A percentile compares a stretch with the other conserved stretches of the same genome.
phyloP scores from a whole-genome alignment of 1,140 invertebrate species.

The Panulirus ornatus region DNA sequence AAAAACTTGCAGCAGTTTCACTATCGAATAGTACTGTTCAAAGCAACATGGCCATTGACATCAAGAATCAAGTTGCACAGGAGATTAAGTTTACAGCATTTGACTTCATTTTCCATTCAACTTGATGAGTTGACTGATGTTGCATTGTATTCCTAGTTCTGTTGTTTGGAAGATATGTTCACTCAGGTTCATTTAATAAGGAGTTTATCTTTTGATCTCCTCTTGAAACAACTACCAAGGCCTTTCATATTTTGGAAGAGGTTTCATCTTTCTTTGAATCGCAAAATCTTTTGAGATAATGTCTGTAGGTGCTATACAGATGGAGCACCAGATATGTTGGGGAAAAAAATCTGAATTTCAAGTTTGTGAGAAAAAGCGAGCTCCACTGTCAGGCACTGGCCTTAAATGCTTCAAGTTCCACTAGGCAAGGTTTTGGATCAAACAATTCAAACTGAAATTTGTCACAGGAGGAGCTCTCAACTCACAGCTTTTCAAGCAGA shows the following conservation, averaged over 20 bases:
- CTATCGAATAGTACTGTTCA: constrained; percentile 48
- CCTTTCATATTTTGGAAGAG: constrained; percentile 50
- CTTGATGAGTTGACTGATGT: background rate
- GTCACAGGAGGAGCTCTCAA: background rate
- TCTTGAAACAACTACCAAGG: constrained; percentile 50
- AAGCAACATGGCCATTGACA: background rate
- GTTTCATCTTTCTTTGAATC: constrained; percentile 57
- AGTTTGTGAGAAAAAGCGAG: constrained; percentile 35
- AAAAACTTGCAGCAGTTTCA: constrained; percentile 40
- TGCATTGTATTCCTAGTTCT: background rate
- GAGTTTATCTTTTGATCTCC: constrained; percentile 37
- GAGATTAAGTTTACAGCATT: constrained; percentile 81
- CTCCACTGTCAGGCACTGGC: constrained; percentile 30
- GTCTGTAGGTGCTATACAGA: background rate
- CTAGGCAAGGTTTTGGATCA: constrained; percentile 49
- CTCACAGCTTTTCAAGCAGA: constrained; percentile 13
- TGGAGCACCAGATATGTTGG: constrained; percentile 40
- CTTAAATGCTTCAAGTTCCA: constrained; percentile 35
- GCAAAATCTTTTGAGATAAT: constrained; percentile 38
- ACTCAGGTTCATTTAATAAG: background rate
- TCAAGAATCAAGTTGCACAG: constrained; percentile 81
- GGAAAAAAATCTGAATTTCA: constrained; percentile 30
- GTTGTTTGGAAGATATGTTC: background rate
- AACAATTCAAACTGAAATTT: constrained; percentile 40
- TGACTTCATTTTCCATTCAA: constrained; percentile 79